Conservation (phyloP, 2,888 invertebrate species). For the Eupithecia exiguata region DNA sequence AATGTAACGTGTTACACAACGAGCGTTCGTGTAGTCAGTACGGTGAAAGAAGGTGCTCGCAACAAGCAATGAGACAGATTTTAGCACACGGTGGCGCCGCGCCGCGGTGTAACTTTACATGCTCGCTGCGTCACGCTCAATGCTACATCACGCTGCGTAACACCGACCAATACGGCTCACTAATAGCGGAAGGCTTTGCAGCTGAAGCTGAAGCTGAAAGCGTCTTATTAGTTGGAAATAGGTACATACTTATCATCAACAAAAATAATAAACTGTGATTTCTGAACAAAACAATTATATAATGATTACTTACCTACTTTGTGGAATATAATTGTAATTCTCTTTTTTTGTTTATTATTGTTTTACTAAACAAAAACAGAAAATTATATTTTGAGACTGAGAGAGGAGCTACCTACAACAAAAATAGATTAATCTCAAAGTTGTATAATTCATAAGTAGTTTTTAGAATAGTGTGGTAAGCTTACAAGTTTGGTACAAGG, state of each 20-base stretch:
- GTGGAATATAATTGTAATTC: background rate
- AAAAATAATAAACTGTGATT: background rate
- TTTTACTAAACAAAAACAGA: constrained; percentile 2
- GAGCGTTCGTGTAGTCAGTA: too few species aligned
- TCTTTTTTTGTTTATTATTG: background rate
- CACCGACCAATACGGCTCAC: too few species aligned
- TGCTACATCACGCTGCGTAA: too few species aligned
- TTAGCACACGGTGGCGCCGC: too few species aligned
- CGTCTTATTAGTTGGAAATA: background rate
- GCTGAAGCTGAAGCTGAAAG: background rate
- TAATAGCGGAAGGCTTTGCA: too few species aligned
- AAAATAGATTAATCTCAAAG: background rate
- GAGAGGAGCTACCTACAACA: constrained; percentile 19
- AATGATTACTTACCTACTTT: background rate
- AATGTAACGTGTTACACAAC: too few species aligned
- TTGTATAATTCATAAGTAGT: background rate
- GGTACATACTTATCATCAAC: background rate
- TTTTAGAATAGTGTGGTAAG: background rate
- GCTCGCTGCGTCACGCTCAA: too few species aligned
- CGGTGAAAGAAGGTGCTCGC: too few species aligned
- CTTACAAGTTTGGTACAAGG: constrained; percentile 9
- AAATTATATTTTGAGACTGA: constrained; percentile 20
- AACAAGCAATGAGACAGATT: too few species aligned
- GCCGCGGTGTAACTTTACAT: too few species aligned
- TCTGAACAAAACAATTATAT: background rate